These are phyloP conservation scores for Phytoseiulus persimilis DNA, from an alignment of 2,888 invertebrate species.

Conservation along the genomic window DNA sequence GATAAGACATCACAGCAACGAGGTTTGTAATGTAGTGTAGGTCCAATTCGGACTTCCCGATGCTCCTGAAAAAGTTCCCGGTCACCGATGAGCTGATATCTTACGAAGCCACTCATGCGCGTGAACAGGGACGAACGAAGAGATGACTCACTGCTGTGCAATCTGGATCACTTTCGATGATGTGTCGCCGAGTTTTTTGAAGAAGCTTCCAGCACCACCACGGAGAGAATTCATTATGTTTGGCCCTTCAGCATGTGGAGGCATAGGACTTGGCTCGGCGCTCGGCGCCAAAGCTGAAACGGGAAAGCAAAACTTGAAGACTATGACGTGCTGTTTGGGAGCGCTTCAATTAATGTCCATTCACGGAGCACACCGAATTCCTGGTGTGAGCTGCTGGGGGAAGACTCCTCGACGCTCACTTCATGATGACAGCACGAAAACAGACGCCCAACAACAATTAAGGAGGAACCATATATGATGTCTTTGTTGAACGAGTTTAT, in stretches of 20 bases:
- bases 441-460: not conserved
- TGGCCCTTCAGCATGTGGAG: not conserved
- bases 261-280: not conserved
- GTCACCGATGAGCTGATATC: too few relatives aligned
- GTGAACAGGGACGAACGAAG: not conserved
- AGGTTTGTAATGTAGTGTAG: conserved; percentile 85
- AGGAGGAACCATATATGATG: not conserved
- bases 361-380: too few relatives aligned
- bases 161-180: conserved; percentile 94
- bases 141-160: conserved; percentile 66
- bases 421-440: too few relatives aligned
- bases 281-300: not conserved
- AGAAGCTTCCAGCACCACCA: conserved; percentile 82
- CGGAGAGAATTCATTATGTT: conserved; percentile 59
- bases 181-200: conserved; percentile 89
- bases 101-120: too few relatives aligned
- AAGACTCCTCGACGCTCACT: too few relatives aligned
- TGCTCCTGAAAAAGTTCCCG: conserved; percentile 56
- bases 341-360: too few relatives aligned
- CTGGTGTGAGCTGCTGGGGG: too few relatives aligned
- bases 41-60: conserved; percentile 77
- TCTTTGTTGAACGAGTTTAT: not conserved
- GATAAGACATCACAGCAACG: conserved; percentile 85
- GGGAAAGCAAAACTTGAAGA: not conserved
- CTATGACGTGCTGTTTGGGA: not conserved